Percentiles rank a stretch among this genome's conserved stretches.
Evolutionary conservation across 1,140 invertebrate species (phyloP).

Genomic region (Mercenaria mercenaria): DNA sequence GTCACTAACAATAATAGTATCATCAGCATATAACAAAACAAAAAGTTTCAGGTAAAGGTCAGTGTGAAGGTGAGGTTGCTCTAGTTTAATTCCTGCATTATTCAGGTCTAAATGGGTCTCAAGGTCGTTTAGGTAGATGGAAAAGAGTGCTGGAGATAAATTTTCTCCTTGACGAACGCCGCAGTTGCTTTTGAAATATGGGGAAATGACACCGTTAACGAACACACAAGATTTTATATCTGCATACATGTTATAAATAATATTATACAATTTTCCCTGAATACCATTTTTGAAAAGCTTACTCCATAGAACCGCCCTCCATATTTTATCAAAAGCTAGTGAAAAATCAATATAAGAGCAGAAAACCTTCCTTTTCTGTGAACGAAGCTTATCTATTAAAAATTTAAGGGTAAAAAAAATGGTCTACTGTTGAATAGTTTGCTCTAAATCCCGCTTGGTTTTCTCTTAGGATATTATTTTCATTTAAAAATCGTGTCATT

Average conservation of each 20-base stretch:
- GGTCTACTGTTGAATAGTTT: background rate
- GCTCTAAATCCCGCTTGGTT: constrained; percentile 35
- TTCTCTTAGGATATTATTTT: constrained; percentile 2
- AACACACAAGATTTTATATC: constrained; percentile 21
- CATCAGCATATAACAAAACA: background rate
- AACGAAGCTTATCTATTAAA: background rate
- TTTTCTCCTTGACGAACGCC: background rate
- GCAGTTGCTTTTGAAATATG: background rate
- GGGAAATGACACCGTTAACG: background rate
- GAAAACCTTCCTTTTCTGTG: background rate
- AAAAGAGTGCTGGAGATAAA: background rate
- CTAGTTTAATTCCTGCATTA: background rate
- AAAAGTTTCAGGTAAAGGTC: constrained; percentile 8
- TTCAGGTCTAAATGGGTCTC: background rate
- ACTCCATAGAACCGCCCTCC: background rate
- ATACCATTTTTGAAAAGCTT: background rate
- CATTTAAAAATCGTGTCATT: background rate
- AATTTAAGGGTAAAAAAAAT: constrained; percentile 38
- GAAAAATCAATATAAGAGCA: constrained; percentile 13
- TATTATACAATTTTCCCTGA: background rate
- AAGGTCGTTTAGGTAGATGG: background rate
- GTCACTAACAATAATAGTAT: constrained; percentile 16
- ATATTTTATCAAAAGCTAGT: constrained; percentile 21
- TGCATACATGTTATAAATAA: background rate
- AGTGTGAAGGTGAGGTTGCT: background rate